Evolutionary conservation across 2,797 vertebrate species (phyloP).

Genomic region (Anisognathus igniventris): DNA sequence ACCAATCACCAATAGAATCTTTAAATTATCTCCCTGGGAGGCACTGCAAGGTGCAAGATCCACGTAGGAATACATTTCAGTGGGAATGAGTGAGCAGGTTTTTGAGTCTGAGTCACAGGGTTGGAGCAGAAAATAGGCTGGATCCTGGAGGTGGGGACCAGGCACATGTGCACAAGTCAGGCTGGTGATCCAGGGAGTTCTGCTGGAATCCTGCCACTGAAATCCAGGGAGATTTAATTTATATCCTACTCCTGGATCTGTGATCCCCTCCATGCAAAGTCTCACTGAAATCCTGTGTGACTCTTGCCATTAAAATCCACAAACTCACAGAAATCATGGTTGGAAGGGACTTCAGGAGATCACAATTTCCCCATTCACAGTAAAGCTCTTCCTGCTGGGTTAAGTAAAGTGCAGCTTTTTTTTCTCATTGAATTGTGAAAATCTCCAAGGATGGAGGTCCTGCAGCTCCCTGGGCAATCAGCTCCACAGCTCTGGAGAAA

Average conservation of each 20-base stretch:
- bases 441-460: not conserved
- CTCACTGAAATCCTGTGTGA: not conserved
- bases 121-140: not conserved
- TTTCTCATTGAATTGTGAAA: not conserved
- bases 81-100: not conserved
- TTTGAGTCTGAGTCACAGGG: not conserved
- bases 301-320: not conserved
- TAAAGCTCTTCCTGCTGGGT: not conserved
- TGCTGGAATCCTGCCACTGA: not conserved
- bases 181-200: not conserved
- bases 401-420: not conserved
- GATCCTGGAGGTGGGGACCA: not conserved
- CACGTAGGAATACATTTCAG: not conserved
- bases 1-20: not conserved
- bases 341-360: not conserved
- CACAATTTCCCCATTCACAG: not conserved
- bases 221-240: not conserved
- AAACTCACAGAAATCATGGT: not conserved
- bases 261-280: not conserved
- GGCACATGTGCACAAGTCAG: fast-evolving
- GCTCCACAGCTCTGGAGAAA: not conserved
- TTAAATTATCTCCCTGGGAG: not conserved
- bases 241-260: fast-evolving
- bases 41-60: not conserved
- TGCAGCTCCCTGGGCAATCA: fast-evolving